These are phyloP conservation scores for Cremastinae sp. DNA, from an alignment of 2,888 invertebrate genomes.

Conservation along the genomic window DNA sequence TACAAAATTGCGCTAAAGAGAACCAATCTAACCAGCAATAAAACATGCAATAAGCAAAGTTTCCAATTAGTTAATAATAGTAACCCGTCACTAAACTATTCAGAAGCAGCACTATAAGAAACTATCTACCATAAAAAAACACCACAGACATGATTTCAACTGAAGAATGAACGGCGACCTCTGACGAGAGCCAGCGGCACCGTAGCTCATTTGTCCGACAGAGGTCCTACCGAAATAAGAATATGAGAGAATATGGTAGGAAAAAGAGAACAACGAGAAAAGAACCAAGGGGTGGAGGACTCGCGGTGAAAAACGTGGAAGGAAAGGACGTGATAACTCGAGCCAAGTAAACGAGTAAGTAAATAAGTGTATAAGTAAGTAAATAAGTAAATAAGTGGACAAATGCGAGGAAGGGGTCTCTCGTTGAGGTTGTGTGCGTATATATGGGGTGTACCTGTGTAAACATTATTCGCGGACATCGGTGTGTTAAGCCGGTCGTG, in stretches of 20 bases:
- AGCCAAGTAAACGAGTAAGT: constrained; percentile 66
- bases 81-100: too few species aligned
- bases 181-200: neutral
- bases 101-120: too few species aligned
- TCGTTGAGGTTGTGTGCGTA: constrained; percentile 21
- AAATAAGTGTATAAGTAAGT: constrained; percentile 70
- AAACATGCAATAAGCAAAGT: too few species aligned
- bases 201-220: neutral
- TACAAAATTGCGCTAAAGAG: too few species aligned
- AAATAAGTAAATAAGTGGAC: constrained; percentile 73
- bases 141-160: too few species aligned
- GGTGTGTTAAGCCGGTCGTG: constrained; percentile 51
- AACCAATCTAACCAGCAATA: too few species aligned
- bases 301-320: constrained; percentile 4
- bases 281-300: constrained; percentile 14
- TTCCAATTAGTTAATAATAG: too few species aligned
- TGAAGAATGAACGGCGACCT: constrained; percentile 1
- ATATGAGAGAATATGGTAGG: neutral
- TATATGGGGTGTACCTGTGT: constrained; percentile 29
- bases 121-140: too few species aligned
- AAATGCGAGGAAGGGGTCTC: constrained; percentile 53
- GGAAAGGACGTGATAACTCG: constrained; percentile 37
- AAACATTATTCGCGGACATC: constrained; percentile 11
- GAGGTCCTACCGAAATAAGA: constrained; percentile 7
- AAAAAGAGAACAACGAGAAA: constrained; percentile 27